Conservation (phyloP, 1,140 invertebrate genomes). For the Drosophila mayri region DNA sequence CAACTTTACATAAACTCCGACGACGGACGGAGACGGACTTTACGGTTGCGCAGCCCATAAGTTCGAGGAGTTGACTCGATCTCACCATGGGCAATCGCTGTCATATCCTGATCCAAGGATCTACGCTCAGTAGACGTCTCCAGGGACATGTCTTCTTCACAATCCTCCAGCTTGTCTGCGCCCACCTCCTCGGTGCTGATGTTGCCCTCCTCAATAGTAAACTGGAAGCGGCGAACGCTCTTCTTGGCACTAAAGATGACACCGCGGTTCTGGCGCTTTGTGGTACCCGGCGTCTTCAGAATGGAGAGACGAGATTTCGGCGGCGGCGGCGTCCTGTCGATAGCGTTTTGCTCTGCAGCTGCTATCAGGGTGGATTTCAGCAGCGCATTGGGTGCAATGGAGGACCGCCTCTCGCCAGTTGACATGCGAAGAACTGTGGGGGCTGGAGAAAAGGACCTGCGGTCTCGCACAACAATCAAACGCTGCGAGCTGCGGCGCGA, state of each 20-base stretch:
- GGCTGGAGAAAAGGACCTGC: constrained; percentile 63
- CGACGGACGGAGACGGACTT: constrained; percentile 64
- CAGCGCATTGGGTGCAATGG: constrained; percentile 40
- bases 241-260: constrained; percentile 82
- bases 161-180: constrained; percentile 54
- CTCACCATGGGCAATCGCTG: not conserved
- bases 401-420: constrained; percentile 20
- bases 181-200: constrained; percentile 42
- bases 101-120: constrained; percentile 5
- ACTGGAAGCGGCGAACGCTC: constrained; percentile 71
- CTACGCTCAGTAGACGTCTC: constrained; percentile 29
- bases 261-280: constrained; percentile 47
- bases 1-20: constrained; percentile 65
- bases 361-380: constrained; percentile 58
- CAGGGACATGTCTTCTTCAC: constrained; percentile 55
- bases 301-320: constrained; percentile 54
- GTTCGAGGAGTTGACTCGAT: constrained; percentile 22
- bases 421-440: constrained; percentile 62
- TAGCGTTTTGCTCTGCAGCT: constrained; percentile 40
- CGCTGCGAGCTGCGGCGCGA: constrained; percentile 13
- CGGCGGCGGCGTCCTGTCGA: constrained; percentile 16
- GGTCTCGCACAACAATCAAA: constrained; percentile 59
- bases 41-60: constrained; percentile 65
- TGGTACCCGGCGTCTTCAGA: constrained; percentile 74
- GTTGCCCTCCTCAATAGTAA: constrained; percentile 57